Percentiles rank a stretch among this genome's conserved stretches.
Evolutionary conservation across 2,797 vertebrate genomes (phyloP).

Genomic region (Myripristis murdjan): DNA sequence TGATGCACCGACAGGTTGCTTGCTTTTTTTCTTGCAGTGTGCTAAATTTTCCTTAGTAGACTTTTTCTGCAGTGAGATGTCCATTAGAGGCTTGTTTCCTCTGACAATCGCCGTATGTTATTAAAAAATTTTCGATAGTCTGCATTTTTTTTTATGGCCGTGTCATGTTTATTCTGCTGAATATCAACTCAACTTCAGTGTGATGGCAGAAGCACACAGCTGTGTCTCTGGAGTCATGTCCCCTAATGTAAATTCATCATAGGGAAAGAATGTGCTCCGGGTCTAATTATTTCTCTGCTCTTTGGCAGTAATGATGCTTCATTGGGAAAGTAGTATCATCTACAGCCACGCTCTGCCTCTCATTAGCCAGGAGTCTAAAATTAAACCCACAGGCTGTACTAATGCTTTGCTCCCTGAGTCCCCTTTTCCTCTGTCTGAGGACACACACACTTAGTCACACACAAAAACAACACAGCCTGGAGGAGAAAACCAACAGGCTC

Average conservation of each 20-base stretch:
- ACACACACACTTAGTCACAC: slow-evolving; percentile 21
- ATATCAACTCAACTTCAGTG: slow-evolving; percentile 12
- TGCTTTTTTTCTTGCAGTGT: slow-evolving; percentile 16
- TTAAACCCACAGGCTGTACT: slow-evolving; percentile 60
- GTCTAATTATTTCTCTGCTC: slow-evolving; percentile 70
- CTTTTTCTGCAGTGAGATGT: background rate
- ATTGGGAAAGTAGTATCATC: slow-evolving; percentile 45
- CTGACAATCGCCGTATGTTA: background rate
- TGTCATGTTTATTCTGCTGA: slow-evolving; percentile 35
- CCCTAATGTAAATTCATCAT: slow-evolving; percentile 55
- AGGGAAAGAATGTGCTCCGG: slow-evolving; percentile 21
- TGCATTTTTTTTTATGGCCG: slow-evolving; percentile 35
- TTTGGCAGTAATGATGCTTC: slow-evolving; percentile 62
- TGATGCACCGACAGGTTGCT: background rate
- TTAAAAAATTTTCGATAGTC: slow-evolving; percentile 36
- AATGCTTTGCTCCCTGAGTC: slow-evolving; percentile 13
- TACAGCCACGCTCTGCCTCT: slow-evolving; percentile 54
- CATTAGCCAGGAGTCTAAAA: slow-evolving; percentile 66
- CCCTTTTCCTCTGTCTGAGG: slow-evolving; percentile 5
- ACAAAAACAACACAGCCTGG: slow-evolving; percentile 43
- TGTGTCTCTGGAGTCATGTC: slow-evolving; percentile 21
- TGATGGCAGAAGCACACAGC: slow-evolving; percentile 21
- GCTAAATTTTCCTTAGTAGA: background rate
- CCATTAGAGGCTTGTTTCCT: background rate
- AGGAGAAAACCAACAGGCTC: slow-evolving; percentile 52